Conservation (phyloP, 2,797 vertebrate species). For the Myiotriccus ornatus region DNA sequence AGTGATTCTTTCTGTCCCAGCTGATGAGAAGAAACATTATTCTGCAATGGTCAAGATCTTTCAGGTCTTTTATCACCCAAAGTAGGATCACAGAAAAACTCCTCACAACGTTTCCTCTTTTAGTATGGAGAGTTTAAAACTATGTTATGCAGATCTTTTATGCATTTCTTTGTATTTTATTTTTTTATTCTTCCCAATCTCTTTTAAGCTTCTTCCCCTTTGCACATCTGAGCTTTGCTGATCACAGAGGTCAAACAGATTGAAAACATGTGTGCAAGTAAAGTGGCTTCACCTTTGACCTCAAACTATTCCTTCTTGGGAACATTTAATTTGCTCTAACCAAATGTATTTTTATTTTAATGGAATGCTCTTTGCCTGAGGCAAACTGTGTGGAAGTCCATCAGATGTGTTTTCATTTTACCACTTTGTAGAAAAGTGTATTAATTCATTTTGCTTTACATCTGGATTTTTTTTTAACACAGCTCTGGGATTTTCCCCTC, state of each 20-base stretch:
- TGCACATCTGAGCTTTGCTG: conserved; percentile 60
- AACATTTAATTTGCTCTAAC: conserved; percentile 70
- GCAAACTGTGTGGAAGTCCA: conserved; percentile 62
- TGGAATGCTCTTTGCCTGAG: conserved; percentile 68
- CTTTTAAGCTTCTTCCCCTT: conserved; percentile 44
- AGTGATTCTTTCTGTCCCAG: background rate
- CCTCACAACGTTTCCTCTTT: background rate
- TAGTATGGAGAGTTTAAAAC: background rate
- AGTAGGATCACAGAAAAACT: background rate
- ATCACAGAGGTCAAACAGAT: conserved; percentile 68
- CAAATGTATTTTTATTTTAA: conserved; percentile 67
- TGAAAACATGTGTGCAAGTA: conserved; percentile 69
- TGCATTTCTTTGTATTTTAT: conserved; percentile 39
- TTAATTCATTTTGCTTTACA: conserved; percentile 65
- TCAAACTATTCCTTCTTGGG: conserved; percentile 61
- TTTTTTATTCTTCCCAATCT: conserved; percentile 1
- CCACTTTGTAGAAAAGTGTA: conserved; percentile 63
- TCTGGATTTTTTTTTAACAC: conserved; percentile 57
- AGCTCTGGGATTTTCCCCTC: conserved; percentile 32
- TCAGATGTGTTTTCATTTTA: conserved; percentile 68
- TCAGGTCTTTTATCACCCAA: background rate
- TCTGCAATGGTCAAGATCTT: background rate
- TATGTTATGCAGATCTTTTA: background rate
- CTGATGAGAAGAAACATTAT: background rate
- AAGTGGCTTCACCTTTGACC: conserved; percentile 67